phyloP scores from a whole-genome alignment of 2,888 invertebrate species.

The Coleophora flavipennella region DNA sequence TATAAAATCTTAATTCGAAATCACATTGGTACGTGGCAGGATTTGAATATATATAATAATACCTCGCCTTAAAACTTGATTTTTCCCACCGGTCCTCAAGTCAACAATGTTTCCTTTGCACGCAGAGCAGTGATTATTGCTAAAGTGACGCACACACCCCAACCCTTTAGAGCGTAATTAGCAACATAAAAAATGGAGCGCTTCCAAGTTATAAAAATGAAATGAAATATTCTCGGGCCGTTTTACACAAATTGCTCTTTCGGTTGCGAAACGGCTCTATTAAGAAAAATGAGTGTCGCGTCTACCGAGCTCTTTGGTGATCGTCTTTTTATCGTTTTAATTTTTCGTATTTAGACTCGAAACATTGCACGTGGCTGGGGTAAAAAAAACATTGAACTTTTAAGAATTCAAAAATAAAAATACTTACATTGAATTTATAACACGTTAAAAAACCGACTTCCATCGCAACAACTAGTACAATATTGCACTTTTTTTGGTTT shows the following conservation, averaged over 20 bases:
- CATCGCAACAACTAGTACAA: too few relatives aligned
- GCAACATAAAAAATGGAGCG: slow-evolving; percentile 52
- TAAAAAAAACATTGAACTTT: not conserved
- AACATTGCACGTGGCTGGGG: not conserved
- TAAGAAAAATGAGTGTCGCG: slow-evolving; percentile 41
- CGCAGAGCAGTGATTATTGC: not conserved
- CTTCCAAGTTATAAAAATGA: slow-evolving; percentile 34
- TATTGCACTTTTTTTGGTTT: too few relatives aligned
- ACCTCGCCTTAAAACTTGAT: too few relatives aligned
- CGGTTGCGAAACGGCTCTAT: slow-evolving; percentile 43
- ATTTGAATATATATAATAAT: too few relatives aligned
- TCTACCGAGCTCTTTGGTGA: slow-evolving; percentile 15
- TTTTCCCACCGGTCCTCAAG: too few relatives aligned
- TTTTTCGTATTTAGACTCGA: not conserved
- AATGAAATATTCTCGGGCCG: slow-evolving; percentile 50
- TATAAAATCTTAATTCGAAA: too few relatives aligned
- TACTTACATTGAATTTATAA: too few relatives aligned
- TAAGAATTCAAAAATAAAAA: not conserved
- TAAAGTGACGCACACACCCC: slow-evolving; percentile 18
- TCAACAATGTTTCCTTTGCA: too few relatives aligned
- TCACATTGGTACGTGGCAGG: too few relatives aligned
- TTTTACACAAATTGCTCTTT: slow-evolving; percentile 42
- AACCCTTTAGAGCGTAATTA: slow-evolving; percentile 43
- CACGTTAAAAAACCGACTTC: too few relatives aligned
- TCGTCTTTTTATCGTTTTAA: slow-evolving; percentile 19